Conservation (phyloP, 2,888 invertebrate genomes). For the Apomyelois bistriatella region DNA sequence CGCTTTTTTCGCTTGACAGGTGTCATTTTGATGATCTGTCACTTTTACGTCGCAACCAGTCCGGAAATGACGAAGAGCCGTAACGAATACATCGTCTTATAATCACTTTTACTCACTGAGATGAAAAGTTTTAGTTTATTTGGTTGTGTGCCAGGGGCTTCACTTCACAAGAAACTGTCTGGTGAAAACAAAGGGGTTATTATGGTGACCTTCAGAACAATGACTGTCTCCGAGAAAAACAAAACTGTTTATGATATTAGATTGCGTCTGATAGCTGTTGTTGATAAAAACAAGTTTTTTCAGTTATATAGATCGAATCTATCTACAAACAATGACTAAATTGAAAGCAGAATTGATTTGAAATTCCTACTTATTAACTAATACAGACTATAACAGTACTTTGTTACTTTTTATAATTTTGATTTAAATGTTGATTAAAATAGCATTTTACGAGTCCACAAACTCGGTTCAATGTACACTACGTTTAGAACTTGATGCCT, state of each 20-base stretch:
- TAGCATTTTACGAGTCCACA: too few species aligned
- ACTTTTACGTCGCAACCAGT: conserved; percentile 36
- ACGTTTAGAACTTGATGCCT: too few species aligned
- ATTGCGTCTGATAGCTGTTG: neutral
- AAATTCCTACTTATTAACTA: neutral
- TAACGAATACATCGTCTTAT: conserved; percentile 45
- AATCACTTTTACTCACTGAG: conserved; percentile 33
- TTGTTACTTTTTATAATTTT: too few species aligned
- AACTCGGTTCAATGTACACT: too few species aligned
- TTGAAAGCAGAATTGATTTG: neutral
- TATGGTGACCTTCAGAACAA: conserved; percentile 26
- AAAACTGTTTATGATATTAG: neutral
- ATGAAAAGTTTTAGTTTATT: conserved; percentile 29
- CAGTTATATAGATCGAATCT: neutral
- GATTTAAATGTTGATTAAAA: too few species aligned
- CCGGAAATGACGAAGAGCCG: conserved; percentile 31
- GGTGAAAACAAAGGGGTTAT: conserved; percentile 21
- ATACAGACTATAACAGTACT: too few species aligned
- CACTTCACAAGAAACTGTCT: conserved; percentile 23
- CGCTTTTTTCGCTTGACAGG: conserved; percentile 69
- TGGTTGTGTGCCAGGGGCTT: conserved; percentile 34
- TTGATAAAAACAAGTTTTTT: neutral
- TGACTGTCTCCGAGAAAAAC: conserved; percentile 17
- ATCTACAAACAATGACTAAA: neutral
- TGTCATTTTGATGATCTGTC: conserved; percentile 61